These are phyloP conservation scores for Mycetomoellerius zeteki DNA, from an alignment of 1,140 invertebrate genomes.

Conservation along the genomic window DNA sequence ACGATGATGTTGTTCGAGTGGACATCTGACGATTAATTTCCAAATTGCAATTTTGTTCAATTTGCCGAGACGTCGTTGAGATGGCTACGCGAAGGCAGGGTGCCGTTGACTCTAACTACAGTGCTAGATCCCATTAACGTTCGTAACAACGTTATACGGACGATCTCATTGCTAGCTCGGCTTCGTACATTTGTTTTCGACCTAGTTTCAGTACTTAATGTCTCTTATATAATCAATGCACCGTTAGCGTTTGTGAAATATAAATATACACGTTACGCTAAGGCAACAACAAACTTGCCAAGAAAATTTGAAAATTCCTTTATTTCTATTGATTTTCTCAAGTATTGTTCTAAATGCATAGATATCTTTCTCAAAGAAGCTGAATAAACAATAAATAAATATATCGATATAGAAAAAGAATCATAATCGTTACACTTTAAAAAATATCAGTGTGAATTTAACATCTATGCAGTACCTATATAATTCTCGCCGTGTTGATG, in stretches of 20 bases:
- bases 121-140: slow-evolving; percentile 71
- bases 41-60: slow-evolving; percentile 77
- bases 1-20: slow-evolving; percentile 20
- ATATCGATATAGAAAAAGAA: not conserved
- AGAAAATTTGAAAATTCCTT: slow-evolving; percentile 9
- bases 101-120: slow-evolving; percentile 67
- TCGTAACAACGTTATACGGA: slow-evolving; percentile 71
- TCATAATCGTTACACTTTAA: not conserved
- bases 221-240: slow-evolving; percentile 69
- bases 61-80: slow-evolving; percentile 67
- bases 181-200: slow-evolving; percentile 73
- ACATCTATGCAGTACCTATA: too few relatives aligned
- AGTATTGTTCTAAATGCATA: not conserved
- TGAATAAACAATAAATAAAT: not conserved
- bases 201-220: slow-evolving; percentile 68
- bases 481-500: too few relatives aligned
- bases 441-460: too few relatives aligned
- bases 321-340: not conserved
- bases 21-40: slow-evolving; percentile 73
- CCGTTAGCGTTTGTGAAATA: not conserved
- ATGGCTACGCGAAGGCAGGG: slow-evolving; percentile 44
- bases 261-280: not conserved
- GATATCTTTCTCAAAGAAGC: not conserved
- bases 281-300: not conserved
- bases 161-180: slow-evolving; percentile 60